Evolutionary conservation across 1,140 invertebrate genomes (phyloP).

Genomic region (Hycleus phaleratus): DNA sequence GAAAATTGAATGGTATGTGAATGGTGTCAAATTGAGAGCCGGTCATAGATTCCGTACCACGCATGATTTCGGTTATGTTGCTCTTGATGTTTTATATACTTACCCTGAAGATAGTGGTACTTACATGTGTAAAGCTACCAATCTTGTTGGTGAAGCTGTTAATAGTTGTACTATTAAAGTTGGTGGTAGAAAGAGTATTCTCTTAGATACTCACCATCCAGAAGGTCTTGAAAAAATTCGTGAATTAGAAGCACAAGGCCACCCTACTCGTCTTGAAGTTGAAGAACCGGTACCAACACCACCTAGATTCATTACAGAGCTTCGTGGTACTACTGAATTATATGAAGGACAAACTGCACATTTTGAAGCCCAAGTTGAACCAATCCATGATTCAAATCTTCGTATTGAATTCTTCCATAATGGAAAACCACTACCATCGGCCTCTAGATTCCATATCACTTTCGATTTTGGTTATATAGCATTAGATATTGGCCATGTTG

Average conservation of each 20-base stretch:
- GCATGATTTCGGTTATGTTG: conserved; percentile 94
- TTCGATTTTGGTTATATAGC: conserved; percentile 95
- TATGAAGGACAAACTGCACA: conserved; percentile 81
- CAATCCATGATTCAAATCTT: conserved; percentile 83
- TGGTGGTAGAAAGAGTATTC: conserved; percentile 70
- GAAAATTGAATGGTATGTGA: conserved; percentile 92
- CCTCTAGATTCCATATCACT: conserved; percentile 83
- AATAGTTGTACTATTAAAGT: conserved; percentile 85
- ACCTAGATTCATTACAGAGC: conserved; percentile 74
- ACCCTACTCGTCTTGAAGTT: conserved; percentile 66
- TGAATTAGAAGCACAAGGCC: conserved; percentile 76
- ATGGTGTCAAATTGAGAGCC: conserved; percentile 68
- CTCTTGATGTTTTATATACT: conserved; percentile 86
- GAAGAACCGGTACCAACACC: conserved; percentile 69
- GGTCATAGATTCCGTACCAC: conserved; percentile 86
- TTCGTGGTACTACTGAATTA: conserved; percentile 76
- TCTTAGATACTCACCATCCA: conserved; percentile 86
- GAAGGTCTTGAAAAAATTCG: conserved; percentile 88
- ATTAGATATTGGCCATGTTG: conserved; percentile 80
- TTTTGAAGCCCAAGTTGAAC: conserved; percentile 86
- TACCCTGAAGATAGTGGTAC: conserved; percentile 91
- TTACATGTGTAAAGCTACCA: conserved; percentile 91
- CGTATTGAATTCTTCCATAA: conserved; percentile 88
- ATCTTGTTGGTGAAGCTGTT: conserved; percentile 83
- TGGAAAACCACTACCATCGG: conserved; percentile 77